Evolutionary conservation across 2,888 invertebrate species (phyloP), one percentile per base, ranked within the genome.

Genomic region (Portevinia maculata): DNA sequence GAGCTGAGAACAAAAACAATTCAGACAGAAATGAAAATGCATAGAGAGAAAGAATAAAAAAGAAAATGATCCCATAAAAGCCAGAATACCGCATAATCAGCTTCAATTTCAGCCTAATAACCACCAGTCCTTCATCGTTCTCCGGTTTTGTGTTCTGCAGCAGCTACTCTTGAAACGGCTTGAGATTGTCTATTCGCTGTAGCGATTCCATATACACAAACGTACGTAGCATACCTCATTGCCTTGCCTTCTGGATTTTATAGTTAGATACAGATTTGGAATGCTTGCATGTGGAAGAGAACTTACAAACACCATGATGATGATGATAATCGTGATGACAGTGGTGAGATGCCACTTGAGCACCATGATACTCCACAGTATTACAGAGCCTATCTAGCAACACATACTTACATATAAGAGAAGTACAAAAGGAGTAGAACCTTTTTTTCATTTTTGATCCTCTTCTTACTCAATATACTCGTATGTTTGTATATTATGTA

Each of bases 81-180:
- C 59, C 81, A 75, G 76, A 81, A 76, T 64, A 76, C 81, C 76
- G 81, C 76, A 81, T 81, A 81, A 81, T 81, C 75, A 83, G 78
- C 83, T 83, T 78, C 67, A 78, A 71, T 83, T 83, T 83, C 81
- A 83, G 78, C 71, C 67, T 78, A 67, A 83, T 83, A 71, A 76
- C 65, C 67, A 57, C 59, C 64, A 75, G 62, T 81, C 70, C 75
- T 75, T 75, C 67, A 60, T 67, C 11, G 73, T 79, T 79, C 46
- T 60, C 34, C 21, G 50, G 19, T 52, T 50, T 32, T 41, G 15
- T 41, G 15, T 70, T 37, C 71, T 62, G 19, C 59, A 60, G 46
- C 37, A 55, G 60, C 59, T 53, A n/a, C 44, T 70, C 65, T 65
- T 13, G 41, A 76, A 76, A 65, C 60, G 65, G 70, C 65, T 71